Base-by-base conservation (phyloP, 2,113 vertebrate genomes). In the Hyperoodon ampullatus region DNA sequence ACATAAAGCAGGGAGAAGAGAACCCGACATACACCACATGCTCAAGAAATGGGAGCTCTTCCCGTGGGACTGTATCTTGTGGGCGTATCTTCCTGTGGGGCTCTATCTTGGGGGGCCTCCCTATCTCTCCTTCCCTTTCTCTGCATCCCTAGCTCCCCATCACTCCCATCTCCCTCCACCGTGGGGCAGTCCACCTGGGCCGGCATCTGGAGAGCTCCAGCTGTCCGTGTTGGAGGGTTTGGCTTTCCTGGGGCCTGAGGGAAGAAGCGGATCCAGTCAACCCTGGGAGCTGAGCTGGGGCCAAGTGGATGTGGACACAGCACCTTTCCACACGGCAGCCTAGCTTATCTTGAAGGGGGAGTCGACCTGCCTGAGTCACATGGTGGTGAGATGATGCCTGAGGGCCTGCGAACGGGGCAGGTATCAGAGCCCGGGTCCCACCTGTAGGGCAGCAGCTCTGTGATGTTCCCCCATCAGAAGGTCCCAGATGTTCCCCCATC, bases 1-100 rank as follows among this genome's bases (percentile, higher is more conserved):
- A 8, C 15, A 6, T 6, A 11, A 47, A 81, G 6, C 5, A 19
- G 24, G 50, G 16, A 72, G 24, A 53, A 4, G 0, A 18, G 63
- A 2, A 0, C n/a, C 28, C 1, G 2, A 1, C 2, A 2, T 6
- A 2, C 0, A 13, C 0, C 0, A 8, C 6, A 3, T 0, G 50
- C 10, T 33, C 47, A 7, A 3, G 35, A 26, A 21, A 26, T 26
- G 10, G n/a, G 8, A 50, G 28, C 55, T 93, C 68, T 66, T 39
- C 77, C 72, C 21, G 0, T 8, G 44, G 30, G 74, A 18, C 94
- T 53, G 8, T n/a, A 1, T 28, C 39, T 63, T 23, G 65, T 16
- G 47, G 26, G 55, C 10, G 2, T 23, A 5, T 71, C 81, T 84
- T 55, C 71, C 72, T 35, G 4, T 6, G 2, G 42, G 44, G 14